Evolutionary conservation across 2,113 vertebrate genomes (phyloP).

Genomic region (Psephotus haematonotus): DNA sequence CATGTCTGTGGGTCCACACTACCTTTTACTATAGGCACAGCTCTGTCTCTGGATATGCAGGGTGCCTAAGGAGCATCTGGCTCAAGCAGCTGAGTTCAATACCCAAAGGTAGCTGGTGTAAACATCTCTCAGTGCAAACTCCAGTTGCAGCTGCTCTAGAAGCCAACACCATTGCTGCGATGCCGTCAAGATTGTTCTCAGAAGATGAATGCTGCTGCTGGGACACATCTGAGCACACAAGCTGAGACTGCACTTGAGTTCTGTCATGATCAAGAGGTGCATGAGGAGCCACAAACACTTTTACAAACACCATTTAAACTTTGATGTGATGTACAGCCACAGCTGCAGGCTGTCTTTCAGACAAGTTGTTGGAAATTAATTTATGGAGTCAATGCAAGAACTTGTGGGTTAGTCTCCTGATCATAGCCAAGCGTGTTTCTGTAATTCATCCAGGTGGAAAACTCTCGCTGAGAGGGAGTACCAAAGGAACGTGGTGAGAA

Average conservation of each 20-base stretch:
- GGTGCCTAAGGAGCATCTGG: not conserved
- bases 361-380: not conserved
- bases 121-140: not conserved
- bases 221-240: not conserved
- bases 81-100: not conserved
- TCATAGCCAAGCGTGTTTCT: not conserved
- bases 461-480: not conserved
- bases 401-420: not conserved
- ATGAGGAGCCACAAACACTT: not conserved
- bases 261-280: not conserved
- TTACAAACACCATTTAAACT: not conserved
- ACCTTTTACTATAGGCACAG: fast-evolving
- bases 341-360: not conserved
- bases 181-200: not conserved
- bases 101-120: not conserved
- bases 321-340: not conserved
- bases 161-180: fast-evolving
- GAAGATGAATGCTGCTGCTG: not conserved
- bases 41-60: not conserved
- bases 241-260: fast-evolving
- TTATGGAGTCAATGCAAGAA: not conserved
- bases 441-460: not conserved
- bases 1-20: fast-evolving
- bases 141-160: not conserved
- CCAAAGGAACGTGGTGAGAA: not conserved